Evolutionary conservation across 1,140 invertebrate genomes (phyloP), one percentile per base, ranked within the genome.

Genomic region (Pogonomyrmex barbatus): DNA sequence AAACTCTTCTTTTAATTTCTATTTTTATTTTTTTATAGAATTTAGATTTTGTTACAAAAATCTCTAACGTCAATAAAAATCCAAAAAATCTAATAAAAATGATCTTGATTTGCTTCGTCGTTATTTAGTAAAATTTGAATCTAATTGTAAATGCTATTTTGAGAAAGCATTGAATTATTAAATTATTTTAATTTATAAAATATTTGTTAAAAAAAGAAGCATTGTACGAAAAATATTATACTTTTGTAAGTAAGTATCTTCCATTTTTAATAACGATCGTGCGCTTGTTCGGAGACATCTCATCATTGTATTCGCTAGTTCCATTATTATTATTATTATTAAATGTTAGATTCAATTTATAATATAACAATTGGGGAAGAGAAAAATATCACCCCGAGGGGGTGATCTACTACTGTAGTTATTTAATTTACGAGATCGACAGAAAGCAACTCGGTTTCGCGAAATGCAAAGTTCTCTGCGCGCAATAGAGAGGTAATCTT

Each of bases 401-500:
- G 56, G 2, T 1, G 6, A 5, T 47, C 67, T 73, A 30, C 17
- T 60, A 24, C 42, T 2, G n/a, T 14, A 30, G 58, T 83, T 83
- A 83, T 60, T 83, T 62, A 47, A 83, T 73, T 75, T 17, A 56
- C 45, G 12, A 45, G 30, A 73, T 75, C 68, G 42, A 62, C 56
- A 75, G 12, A 47, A 60, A 39, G 68, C 36, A 54, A 81, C 24
- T 65, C 36, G 39, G 9, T 2, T 42, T 6, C 50, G 14, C 63
- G 33, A 73, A 60, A 73, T n/a, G 42, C 54, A n/a, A 47, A 60
- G 42, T 82, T 30, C 60, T 73, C 62, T n/a, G 62, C 52, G 54
- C 54, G 39, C 42, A 45, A 60, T 83, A 47, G 42, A 83, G 79
- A 83, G 56, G 68, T 75, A 73, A 83, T 83, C 79, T 73, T 75